Base-by-base conservation (phyloP, 2,113 vertebrate genomes). In the Boleophthalmus pectinirostris region DNA sequence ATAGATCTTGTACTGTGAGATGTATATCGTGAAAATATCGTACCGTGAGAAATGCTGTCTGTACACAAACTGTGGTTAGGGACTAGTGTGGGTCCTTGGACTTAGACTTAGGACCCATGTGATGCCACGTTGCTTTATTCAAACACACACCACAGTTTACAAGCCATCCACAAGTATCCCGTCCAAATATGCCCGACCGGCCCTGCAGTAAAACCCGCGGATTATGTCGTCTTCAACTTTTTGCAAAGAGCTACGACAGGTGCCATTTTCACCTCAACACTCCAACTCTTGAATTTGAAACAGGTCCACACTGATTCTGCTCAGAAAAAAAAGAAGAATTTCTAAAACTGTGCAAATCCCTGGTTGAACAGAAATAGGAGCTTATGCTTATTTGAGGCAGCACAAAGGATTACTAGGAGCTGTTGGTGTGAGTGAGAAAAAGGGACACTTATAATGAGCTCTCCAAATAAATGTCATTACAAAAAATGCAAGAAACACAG, bases 301-400 rank as follows among this genome's bases (percentile, higher is more conserved):
- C 47, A 14, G 69, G 68, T 74, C 74, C 65, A 53, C 3, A 9
- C 24, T 21, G 20, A 15, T 29, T 3, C 66, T 54, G 25, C 38
- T 2, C 5, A 1, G 5, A 29, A 12, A 43, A 43, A 43, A 43
- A 43, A 43, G 72, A 16, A 3, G 53, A 51, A 54, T 10, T 21
- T 54, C 20, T 54, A 1, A 18, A 53, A 54, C 20, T 57, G 54
- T 46, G 66, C n/a, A 74, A 79, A 65, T 68, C 66, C 70, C 38
- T 11, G 2, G 70, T 82, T 77, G 33, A 74, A 38, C 66, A 72
- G 66, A 58, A 54, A 70, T 49, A 72, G 46, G 54, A 79, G 80
- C 81, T 86, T 82, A 80, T 49, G 45, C 66, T 84, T 69, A 57
- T 57, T 72, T 66, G 4, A 46, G 35, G 24, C 66, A 54, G 4